Evolutionary conservation across 23 tunicate genomes (phyloP).

Genomic region (Phallusia fumigata): DNA sequence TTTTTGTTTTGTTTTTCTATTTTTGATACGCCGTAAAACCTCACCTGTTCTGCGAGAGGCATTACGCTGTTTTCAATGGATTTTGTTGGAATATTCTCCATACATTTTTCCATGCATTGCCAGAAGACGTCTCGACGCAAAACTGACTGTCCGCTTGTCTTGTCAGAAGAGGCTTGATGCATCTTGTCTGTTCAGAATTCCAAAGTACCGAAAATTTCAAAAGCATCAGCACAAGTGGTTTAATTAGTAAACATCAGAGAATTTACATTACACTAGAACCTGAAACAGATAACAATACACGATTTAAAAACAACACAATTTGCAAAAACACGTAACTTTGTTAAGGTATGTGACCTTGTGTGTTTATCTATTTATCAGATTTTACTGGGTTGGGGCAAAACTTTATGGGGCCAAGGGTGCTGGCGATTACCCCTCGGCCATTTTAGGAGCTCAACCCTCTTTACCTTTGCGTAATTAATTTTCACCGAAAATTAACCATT

Average conservation of each 20-base stretch:
- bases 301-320: too few species aligned
- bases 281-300: too few species aligned
- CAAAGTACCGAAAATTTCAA: neutral
- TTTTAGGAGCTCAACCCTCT: too few species aligned
- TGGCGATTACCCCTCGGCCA: too few species aligned
- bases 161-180: neutral
- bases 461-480: too few species aligned
- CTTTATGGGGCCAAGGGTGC: too few species aligned
- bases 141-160: neutral
- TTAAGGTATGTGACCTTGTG: too few species aligned
- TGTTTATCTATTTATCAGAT: too few species aligned
- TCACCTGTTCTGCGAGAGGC: constrained; percentile 7
- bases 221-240: neutral
- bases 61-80: constrained; percentile 9
- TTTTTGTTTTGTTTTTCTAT: neutral
- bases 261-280: neutral
- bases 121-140: neutral
- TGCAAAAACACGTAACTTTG: too few species aligned
- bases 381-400: too few species aligned
- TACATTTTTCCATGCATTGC: constrained; percentile 16
- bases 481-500: too few species aligned
- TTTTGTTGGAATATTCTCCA: constrained; percentile 3
- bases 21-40: neutral
- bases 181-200: neutral
- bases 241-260: neutral